phyloP scores from a whole-genome alignment of 2,888 invertebrate species.

The Leptothorax acervorum region DNA sequence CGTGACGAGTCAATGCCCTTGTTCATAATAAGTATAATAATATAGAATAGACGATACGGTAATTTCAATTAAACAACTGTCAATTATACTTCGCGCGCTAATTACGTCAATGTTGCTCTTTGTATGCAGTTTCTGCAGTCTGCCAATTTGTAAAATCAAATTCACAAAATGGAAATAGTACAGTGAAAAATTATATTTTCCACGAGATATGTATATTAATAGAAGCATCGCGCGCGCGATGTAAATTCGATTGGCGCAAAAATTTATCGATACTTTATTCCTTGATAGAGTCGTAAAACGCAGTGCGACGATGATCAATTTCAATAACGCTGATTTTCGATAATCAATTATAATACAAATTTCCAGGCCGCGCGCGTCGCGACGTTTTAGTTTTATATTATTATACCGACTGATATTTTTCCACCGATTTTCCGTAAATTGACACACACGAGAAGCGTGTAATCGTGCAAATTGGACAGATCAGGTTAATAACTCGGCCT shows the following conservation, averaged over 20 bases:
- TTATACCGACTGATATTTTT: not conserved
- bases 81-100: not conserved
- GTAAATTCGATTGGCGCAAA: not conserved
- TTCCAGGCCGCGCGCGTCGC: not conserved
- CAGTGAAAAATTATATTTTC: slow-evolving; percentile 10
- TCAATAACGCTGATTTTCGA: too few species aligned
- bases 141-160: slow-evolving; percentile 32
- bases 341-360: slow-evolving; percentile 10
- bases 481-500: not conserved
- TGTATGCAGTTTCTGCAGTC: not conserved
- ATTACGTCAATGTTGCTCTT: not conserved
- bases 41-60: not conserved
- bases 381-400: not conserved
- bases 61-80: slow-evolving; percentile 5
- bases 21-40: not conserved
- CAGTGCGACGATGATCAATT: not conserved
- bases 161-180: slow-evolving; percentile 11
- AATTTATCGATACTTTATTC: not conserved
- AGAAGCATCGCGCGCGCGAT: not conserved
- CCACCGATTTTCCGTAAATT: not conserved
- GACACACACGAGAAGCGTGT: not conserved
- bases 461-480: slow-evolving; percentile 32
- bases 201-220: slow-evolving; percentile 28
- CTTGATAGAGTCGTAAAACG: not conserved
- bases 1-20: not conserved